phyloP scores from a whole-genome alignment of 1,140 invertebrate species.

The Chionoecetes opilio region DNA sequence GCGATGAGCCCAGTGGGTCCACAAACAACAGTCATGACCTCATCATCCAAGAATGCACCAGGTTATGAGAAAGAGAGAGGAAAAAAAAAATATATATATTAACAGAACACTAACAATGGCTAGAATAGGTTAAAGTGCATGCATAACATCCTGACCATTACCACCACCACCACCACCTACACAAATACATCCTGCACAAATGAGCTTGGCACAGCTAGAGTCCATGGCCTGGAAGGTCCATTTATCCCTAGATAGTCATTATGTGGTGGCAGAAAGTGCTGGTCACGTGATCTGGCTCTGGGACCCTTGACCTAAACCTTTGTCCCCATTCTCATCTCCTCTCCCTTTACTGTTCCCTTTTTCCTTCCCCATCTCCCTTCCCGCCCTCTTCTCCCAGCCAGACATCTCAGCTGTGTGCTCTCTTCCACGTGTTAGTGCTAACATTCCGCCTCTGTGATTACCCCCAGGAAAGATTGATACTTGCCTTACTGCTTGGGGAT shows the following conservation, averaged over 20 bases:
- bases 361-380: neutral
- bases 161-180: neutral
- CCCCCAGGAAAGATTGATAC: neutral
- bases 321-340: neutral
- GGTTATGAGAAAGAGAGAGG: neutral
- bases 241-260: neutral
- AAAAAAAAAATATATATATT: neutral
- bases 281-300: slow-evolving; percentile 9
- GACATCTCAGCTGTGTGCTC: neutral
- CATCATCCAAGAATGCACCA: neutral
- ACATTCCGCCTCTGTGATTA: slow-evolving; percentile 67
- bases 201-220: neutral
- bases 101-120: neutral
- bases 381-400: neutral
- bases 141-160: neutral
- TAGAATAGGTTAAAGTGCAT: neutral
- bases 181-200: neutral
- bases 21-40: neutral
- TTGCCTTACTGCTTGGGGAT: slow-evolving; percentile 18
- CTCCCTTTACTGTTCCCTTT: neutral
- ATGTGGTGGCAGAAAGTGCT: neutral
- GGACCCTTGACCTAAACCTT: neutral
- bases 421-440: slow-evolving; percentile 42
- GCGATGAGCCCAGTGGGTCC: neutral
- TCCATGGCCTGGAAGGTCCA: neutral